Evolutionary conservation across 1,140 invertebrate genomes (phyloP).

Genomic region (Paraescarpia echinospica): DNA sequence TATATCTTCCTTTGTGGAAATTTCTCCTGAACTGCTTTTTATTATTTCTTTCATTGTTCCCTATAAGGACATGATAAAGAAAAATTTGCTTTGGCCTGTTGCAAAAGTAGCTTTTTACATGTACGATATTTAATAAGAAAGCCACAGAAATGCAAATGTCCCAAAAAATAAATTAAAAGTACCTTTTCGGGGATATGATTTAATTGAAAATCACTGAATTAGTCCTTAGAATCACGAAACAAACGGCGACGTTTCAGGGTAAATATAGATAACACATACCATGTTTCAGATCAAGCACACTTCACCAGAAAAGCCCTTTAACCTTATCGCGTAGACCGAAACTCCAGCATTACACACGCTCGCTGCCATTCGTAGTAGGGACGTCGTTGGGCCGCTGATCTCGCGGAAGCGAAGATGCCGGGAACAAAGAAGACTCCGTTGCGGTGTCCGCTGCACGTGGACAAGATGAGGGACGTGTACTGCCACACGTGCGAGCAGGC

Average conservation of each 20-base stretch:
- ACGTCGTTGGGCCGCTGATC: not conserved
- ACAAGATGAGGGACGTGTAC: not conserved
- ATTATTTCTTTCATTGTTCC: too few relatives aligned
- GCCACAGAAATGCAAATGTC: too few relatives aligned
- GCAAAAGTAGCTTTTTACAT: too few relatives aligned
- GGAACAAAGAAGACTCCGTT: not conserved
- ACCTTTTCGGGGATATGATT: too few relatives aligned
- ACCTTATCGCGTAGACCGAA: not conserved
- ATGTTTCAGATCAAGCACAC: not conserved
- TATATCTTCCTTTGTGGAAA: too few relatives aligned
- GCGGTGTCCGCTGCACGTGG: not conserved
- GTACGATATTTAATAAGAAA: too few relatives aligned
- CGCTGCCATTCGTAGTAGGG: not conserved
- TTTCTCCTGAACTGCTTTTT: too few relatives aligned
- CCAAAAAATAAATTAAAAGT: too few relatives aligned
- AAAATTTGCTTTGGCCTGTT: too few relatives aligned
- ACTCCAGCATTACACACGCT: not conserved
- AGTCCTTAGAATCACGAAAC: too few relatives aligned
- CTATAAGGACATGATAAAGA: too few relatives aligned
- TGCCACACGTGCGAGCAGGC: slow-evolving; percentile 2
- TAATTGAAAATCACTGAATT: too few relatives aligned
- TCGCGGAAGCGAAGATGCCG: not conserved
- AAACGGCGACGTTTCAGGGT: not conserved
- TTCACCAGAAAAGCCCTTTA: not conserved
- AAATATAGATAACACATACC: not conserved